These are phyloP conservation scores for Amphimedon queenslandica DNA, from an alignment of 37 sponge, comb jelly and placozoan species.

Conservation along the genomic window DNA sequence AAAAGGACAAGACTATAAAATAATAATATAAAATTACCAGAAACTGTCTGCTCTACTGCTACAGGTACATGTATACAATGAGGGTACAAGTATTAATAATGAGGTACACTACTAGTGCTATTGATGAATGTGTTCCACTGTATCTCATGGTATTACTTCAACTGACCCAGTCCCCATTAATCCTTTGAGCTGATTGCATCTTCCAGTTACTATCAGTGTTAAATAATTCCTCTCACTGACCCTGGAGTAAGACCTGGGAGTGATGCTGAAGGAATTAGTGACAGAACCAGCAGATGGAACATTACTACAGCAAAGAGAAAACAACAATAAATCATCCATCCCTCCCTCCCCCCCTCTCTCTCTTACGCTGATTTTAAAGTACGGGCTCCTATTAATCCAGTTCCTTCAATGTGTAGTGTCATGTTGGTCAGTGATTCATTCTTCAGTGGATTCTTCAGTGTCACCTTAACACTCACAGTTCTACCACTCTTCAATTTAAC, in stretches of 20 bases:
- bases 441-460: conserved; percentile 39
- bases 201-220: conserved; percentile 18
- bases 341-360: not conserved
- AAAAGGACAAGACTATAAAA: too few species aligned
- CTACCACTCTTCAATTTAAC: conserved; percentile 8
- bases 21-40: too few species aligned
- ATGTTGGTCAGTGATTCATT: conserved; percentile 37
- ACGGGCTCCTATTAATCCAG: conserved; percentile 22
- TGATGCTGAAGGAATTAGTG: not conserved
- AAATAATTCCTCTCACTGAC: not conserved
- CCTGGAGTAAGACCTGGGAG: conserved; percentile 4
- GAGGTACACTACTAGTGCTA: too few species aligned
- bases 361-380: conserved; percentile 1
- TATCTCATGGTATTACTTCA: too few species aligned
- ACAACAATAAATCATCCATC: too few species aligned
- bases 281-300: not conserved
- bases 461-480: conserved; percentile 6
- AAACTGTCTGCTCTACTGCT: too few species aligned
- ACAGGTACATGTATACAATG: too few species aligned
- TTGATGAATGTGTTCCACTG: too few species aligned
- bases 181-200: conserved; percentile 24
- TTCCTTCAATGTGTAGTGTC: conserved; percentile 36
- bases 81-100: too few species aligned
- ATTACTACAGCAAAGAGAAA: conserved; percentile 1
- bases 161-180: conserved; percentile 23